Evolutionary conservation across 2,888 invertebrate genomes (phyloP).

Genomic region (Catocala sponsa): DNA sequence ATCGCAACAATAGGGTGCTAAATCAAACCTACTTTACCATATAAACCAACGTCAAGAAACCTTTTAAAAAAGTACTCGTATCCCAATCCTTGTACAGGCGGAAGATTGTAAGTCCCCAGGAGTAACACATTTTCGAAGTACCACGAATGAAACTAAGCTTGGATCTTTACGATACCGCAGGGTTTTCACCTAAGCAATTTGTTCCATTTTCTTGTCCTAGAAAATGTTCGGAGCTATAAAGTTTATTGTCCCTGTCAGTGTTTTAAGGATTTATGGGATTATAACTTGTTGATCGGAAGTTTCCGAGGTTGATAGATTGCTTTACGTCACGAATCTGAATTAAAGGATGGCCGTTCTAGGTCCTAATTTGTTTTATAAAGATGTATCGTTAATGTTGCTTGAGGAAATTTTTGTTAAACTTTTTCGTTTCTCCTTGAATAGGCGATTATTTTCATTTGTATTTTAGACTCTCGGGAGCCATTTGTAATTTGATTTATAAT

Average conservation of each 20-base stretch:
- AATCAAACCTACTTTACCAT: background rate
- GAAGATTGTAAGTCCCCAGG: constrained; percentile 53
- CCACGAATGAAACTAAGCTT: constrained; percentile 64
- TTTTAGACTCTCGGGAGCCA: no score
- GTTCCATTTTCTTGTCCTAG: constrained; percentile 62
- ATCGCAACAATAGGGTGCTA: no score
- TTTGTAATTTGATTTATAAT: no score
- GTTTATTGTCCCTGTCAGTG: constrained; percentile 58
- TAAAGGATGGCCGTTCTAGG: constrained; percentile 16
- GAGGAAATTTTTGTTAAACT: constrained; percentile 6
- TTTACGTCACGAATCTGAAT: constrained; percentile 41
- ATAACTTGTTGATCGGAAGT: constrained; percentile 54
- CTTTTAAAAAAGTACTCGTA: constrained; percentile 13
- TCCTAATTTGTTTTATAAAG: constrained; percentile 27
- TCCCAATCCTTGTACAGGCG: constrained; percentile 37
- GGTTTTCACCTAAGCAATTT: constrained; percentile 73
- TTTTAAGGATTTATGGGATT: constrained; percentile 57
- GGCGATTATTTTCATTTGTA: no score
- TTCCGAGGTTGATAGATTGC: constrained; percentile 54
- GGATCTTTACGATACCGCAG: constrained; percentile 72
- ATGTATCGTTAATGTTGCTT: constrained; percentile 17
- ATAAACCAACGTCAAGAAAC: constrained; percentile 1
- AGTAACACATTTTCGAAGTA: constrained; percentile 67
- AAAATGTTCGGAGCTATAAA: constrained; percentile 62
- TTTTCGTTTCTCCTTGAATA: no score